Base-by-base conservation (phyloP, 1,140 invertebrate genomes). In the Drosophila simulans region DNA sequence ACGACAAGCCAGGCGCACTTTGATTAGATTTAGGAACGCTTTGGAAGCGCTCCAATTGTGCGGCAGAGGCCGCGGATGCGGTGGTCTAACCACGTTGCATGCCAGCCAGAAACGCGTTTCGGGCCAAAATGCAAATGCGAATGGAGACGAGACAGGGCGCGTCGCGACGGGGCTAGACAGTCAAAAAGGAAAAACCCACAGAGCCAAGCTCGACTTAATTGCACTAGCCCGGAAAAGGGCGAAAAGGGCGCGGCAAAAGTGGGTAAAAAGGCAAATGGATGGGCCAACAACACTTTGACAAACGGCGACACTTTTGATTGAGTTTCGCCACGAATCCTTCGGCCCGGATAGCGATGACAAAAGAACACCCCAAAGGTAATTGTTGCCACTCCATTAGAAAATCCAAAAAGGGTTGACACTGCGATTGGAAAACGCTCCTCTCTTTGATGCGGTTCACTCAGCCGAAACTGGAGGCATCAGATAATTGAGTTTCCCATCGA, bases 231-330 rank as follows among this genome's bases (percentile, higher is more conserved):
- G 48, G 17, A 17, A 17, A 17, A 17, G 17, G 17, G 57, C 45
- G 54, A 54, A 58, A 53, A 35, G 54, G 20, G 35, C 20, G 3
- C n/a, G 25, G 34, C 1, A 35, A 5, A 56, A 27, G 25, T 27
- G 40, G 25, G 25, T 4, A 45, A 45, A 11, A 5, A 37, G 31
- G 42, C 10, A 34, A 39, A 37, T 31, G 27, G 46, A 48, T 46
- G 52, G 45, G 56, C 22, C 37, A 39, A 39, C 56, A 48, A 17
- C 39, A 17, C 80, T 59, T 69, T 85, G 81, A 85, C 79, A 72
- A 83, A 86, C 56, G 65, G 55, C 79, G 83, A 86, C 83, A 86
- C 70, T 88, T 86, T 86, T 86, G 83, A 86, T 86, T 86, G 83
- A 86, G 83, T 86, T 88, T 86, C 73, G 49, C 66, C 83, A 88